Base-by-base conservation (phyloP, 2,113 vertebrate genomes). In the Irena cyanogastra region DNA sequence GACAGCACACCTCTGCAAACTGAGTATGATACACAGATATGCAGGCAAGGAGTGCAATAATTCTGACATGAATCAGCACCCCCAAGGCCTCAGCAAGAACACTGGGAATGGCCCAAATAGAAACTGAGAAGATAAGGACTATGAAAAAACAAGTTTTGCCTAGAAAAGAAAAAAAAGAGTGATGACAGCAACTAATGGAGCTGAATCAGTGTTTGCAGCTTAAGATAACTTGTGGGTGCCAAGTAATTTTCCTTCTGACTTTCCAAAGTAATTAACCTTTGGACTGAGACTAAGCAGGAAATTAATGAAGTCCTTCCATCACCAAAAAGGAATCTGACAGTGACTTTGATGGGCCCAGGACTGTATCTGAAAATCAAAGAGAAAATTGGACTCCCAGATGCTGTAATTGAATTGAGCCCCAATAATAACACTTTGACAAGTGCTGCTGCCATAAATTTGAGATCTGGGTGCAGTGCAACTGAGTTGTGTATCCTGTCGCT, bases 211-310 rank as follows among this genome's bases (percentile, higher is more conserved):
- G 85, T 70, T 88, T 88, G 90, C 50, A 80, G 85, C 45, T 93
- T 41, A 78, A 94, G 86, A 78, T 75, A 84, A 91, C 72, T 92
- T 11, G 1, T 0, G 9, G 9, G 49, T 45, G 83, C 83, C 65
- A 79, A 93, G 68, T 37, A 33, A 79, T 87, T 95, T 87, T 91
- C 75, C 70, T 91, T 71, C 63, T 82, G 86, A 66, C 91, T 89
- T 94, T 94, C 89, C 87, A 72, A 87, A 91, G 82, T 91, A 95
- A 95, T 90, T 95, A 89, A 95, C 89, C 91, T 95, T 93, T 76
- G 50, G 92, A 91, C 71, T 18, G 5, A 91, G 81, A 57, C 70
- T 53, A 88, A 91, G 78, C 84, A 95, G 75, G 91, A 91, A 95
- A 83, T 63, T 52, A 92, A 89, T 41, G 63, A 90, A 93, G 75